A percentile compares a stretch with the other conserved stretches of the same genome.
Evolutionary conservation across 2,888 invertebrate species (phyloP).

Genomic region (Aromia moschata): DNA sequence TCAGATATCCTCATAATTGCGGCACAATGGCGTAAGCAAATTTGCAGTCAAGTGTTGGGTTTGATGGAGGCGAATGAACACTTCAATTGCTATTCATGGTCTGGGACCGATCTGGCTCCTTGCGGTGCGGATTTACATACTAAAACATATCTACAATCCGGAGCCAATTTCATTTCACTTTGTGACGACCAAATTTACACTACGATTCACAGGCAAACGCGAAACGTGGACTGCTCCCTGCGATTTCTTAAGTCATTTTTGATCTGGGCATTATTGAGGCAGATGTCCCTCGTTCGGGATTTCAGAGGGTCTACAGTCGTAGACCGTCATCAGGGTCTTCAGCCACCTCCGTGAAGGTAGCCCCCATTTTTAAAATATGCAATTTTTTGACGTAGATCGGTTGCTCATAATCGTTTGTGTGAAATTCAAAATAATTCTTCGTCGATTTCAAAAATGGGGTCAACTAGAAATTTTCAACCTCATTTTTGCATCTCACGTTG

Average conservation of each 20-base stretch:
- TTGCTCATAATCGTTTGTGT: no score
- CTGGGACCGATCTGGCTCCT: conserved; percentile 61
- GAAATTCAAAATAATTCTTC: no score
- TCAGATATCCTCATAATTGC: neutral
- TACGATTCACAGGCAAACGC: conserved; percentile 23
- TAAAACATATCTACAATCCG: conserved; percentile 59
- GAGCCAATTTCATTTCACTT: conserved; percentile 54
- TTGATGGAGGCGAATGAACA: conserved; percentile 50
- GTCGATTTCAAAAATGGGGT: no score
- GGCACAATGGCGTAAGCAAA: conserved; percentile 28
- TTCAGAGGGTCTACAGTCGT: no score
- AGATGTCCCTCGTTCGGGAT: neutral
- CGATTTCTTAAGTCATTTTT: conserved; percentile 3
- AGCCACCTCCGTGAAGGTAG: no score
- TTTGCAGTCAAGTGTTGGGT: conserved; percentile 43
- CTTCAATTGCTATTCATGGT: conserved; percentile 63
- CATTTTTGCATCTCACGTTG: no score
- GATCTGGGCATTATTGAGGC: neutral
- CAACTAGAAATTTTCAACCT: no score
- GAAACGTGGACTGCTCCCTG: conserved; percentile 16
- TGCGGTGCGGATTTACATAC: conserved; percentile 62
- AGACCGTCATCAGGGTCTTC: no score
- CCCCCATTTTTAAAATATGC: no score
- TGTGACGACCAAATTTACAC: conserved; percentile 38
- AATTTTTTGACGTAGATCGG: no score